A percentile compares a stretch with the other conserved stretches of the same genome.
phyloP scores from a whole-genome alignment of 1,140 invertebrate species.

The Proctacanthus coquilletti region DNA sequence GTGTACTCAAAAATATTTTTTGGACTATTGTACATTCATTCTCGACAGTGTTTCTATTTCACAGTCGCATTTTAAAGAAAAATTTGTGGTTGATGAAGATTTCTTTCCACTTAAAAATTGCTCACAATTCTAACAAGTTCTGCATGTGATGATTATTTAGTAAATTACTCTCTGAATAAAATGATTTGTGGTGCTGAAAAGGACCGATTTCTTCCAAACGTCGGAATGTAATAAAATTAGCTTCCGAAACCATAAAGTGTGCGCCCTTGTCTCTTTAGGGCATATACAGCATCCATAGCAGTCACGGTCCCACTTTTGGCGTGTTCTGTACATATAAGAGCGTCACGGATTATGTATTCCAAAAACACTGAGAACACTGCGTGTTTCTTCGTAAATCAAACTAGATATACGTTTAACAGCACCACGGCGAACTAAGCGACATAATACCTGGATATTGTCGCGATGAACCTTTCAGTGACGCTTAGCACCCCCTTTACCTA shows the following conservation, averaged over 20 bases:
- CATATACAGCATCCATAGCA: slow-evolving; percentile 78
- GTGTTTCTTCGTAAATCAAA: slow-evolving; percentile 55
- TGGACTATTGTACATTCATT: too few species aligned
- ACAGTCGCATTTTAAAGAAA: too few species aligned
- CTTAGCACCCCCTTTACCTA: slow-evolving; percentile 52
- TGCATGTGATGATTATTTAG: too few species aligned
- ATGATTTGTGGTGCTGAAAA: too few species aligned
- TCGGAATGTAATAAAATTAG: too few species aligned
- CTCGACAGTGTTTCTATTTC: too few species aligned
- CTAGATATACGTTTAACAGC: slow-evolving; percentile 63
- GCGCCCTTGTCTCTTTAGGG: slow-evolving; percentile 65
- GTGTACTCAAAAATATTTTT: too few species aligned
- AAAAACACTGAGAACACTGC: slow-evolving; percentile 62
- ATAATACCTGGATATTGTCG: slow-evolving; percentile 58
- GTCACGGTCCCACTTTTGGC: slow-evolving; percentile 71
- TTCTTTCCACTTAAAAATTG: too few species aligned
- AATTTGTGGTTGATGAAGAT: too few species aligned
- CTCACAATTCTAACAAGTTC: too few species aligned
- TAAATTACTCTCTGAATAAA: too few species aligned
- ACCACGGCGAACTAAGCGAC: slow-evolving; percentile 50
- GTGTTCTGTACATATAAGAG: slow-evolving; percentile 71
- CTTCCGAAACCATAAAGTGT: slow-evolving; percentile 49
- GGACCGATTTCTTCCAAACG: too few species aligned
- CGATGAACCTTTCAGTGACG: slow-evolving; percentile 48
- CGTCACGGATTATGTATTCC: slow-evolving; percentile 67